These are phyloP conservation scores for Tachysurus fulvidraco DNA, from an alignment of 2,113 vertebrate genomes.

Conservation along the genomic window DNA sequence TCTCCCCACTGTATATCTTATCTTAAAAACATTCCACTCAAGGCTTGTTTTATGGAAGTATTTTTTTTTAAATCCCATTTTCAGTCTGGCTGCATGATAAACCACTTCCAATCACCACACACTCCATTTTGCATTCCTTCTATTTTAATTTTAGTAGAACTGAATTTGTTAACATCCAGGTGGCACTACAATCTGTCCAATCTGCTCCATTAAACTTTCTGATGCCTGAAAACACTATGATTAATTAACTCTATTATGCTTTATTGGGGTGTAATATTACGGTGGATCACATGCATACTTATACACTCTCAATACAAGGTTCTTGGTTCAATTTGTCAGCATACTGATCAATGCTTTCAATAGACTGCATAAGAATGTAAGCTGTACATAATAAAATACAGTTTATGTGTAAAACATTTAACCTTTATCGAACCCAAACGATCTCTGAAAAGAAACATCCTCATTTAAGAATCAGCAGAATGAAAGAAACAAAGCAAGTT, in stretches of 20 bases:
- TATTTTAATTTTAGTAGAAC: not conserved
- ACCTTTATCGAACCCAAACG: not conserved
- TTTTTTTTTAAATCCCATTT: not conserved
- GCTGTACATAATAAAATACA: not conserved
- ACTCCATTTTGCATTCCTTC: not conserved
- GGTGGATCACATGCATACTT: not conserved
- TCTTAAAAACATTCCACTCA: not conserved
- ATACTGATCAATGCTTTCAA: not conserved
- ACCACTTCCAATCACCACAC: not conserved
- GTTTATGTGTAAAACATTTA: not conserved
- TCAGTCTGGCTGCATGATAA: not conserved
- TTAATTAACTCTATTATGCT: not conserved
- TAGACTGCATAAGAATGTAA: not conserved
- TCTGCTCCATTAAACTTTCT: not conserved
- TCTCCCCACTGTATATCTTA: too few species aligned
- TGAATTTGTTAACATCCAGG: not conserved
- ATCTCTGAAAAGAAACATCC: not conserved
- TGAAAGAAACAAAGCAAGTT: too few species aligned
- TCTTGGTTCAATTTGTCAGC: not conserved
- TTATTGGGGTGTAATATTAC: not conserved
- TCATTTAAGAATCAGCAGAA: not conserved
- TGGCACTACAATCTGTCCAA: not conserved
- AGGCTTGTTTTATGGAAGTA: not conserved
- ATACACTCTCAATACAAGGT: not conserved
- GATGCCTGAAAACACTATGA: not conserved